Base-by-base conservation (phyloP, 2,888 invertebrate species). In the Tetropium fuscum region DNA sequence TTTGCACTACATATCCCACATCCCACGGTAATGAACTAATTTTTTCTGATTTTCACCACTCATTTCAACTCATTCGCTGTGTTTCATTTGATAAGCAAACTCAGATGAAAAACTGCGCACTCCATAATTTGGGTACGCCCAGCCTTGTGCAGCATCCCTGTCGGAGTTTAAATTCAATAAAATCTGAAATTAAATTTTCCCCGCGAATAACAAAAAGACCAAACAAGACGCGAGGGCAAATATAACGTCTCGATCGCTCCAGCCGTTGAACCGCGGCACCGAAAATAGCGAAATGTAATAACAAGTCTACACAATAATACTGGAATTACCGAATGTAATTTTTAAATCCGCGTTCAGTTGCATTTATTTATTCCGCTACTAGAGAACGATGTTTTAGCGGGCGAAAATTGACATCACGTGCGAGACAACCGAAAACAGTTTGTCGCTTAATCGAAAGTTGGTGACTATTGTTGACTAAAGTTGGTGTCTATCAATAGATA, bases 171-270 rank as follows among this genome's bases (percentile, higher is more conserved):
- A 41, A 60, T 63, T 53, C 66, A 66, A 59, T 66, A 66, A 61
- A 59, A 59, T 58, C 53, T 41, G 15, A 58, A 66, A 66, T 63
- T 63, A 59, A 60, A 66, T 66, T 66, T 61, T 41, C 53, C 53
- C 49, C 51, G 54, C 44, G 61, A 45, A 51, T 43, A 59, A 61
- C 53, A 59, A 57, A 59, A 59, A 51, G 51, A 27, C 36, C 34
- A 25, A 44, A 25, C 54, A 45, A 54, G 47, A 54, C 51, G 38
- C 36, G 30, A 54, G 53, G 48, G 19, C 18, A 32, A 48, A 53
- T 18, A 32, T 60, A 32, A 60, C 58, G 10, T 34, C 47, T 47
- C 19, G 13, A 47, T 47, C 32, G 18, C 6, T 15, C 11, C 11
- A 32, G 30, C 32, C 30, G n/a, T 30, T 13, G 30, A 16, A 5